Conservation (phyloP, 2,888 invertebrate species). For the Drosophila borborema region DNA sequence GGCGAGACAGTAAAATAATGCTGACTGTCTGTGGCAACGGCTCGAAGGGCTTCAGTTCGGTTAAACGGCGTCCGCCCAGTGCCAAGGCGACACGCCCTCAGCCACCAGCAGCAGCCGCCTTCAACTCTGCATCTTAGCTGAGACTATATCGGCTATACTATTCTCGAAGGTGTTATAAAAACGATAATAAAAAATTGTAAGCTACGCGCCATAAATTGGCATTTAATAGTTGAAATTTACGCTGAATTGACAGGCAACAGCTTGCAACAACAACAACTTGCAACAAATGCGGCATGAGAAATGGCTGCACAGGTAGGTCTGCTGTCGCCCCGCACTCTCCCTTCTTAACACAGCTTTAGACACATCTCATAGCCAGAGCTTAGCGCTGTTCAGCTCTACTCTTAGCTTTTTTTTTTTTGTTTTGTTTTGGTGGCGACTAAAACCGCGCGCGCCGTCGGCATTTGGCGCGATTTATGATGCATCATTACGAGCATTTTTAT, state of each 20-base stretch:
- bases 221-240: slow-evolving; percentile 81
- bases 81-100: slow-evolving; percentile 28
- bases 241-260: slow-evolving; percentile 72
- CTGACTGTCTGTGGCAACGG: slow-evolving; percentile 9
- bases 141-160: neutral
- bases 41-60: slow-evolving; percentile 58
- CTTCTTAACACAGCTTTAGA: slow-evolving; percentile 4
- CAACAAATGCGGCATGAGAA: slow-evolving; percentile 40
- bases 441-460: slow-evolving; percentile 56
- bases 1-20: neutral
- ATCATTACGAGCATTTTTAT: slow-evolving; percentile 74
- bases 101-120: no score
- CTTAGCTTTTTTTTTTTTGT: neutral
- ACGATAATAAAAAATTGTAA: slow-evolving; percentile 80
- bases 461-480: slow-evolving; percentile 74
- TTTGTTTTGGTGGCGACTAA: slow-evolving; percentile 24
- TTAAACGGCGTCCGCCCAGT: slow-evolving; percentile 54
- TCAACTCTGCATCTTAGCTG: neutral
- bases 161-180: slow-evolving; percentile 73
- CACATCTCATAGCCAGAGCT: neutral
- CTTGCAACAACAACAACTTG: slow-evolving; percentile 17
- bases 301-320: slow-evolving; percentile 35
- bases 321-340: neutral
- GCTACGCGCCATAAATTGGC: slow-evolving; percentile 80
- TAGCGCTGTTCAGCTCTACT: slow-evolving; percentile 9